Conservation (phyloP, 2,888 invertebrate genomes). For the Chaitophorus viminalis region DNA sequence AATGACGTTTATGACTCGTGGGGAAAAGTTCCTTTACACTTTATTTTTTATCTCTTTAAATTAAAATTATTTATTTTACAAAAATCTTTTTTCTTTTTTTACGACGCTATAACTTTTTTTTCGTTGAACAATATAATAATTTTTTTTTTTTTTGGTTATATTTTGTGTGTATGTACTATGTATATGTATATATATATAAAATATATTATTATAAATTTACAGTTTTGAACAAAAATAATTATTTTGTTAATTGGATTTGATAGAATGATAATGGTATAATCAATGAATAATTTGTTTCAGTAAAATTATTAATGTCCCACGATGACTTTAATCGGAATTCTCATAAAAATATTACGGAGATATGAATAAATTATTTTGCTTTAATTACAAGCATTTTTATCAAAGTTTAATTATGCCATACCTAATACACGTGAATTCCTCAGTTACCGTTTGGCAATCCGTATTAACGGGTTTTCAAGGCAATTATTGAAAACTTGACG, state of each 20-base stretch:
- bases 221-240: background rate
- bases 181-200: no score
- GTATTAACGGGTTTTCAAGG: constrained; percentile 13
- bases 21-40: background rate
- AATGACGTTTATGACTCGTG: constrained; percentile 10
- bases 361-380: constrained; percentile 17
- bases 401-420: background rate
- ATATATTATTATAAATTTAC: background rate
- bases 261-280: background rate
- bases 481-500: background rate
- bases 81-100: background rate
- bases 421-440: background rate
- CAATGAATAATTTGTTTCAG: constrained; percentile 1
- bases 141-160: background rate
- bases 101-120: background rate
- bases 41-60: constrained; percentile 13
- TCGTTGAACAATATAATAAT: background rate
- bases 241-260: background rate
- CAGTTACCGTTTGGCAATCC: background rate
- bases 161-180: background rate
- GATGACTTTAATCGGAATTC: background rate
- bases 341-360: background rate
- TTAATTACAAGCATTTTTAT: background rate
- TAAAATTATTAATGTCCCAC: background rate
- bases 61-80: constrained; percentile 30